Conservation (phyloP, 92 coral and sea anemone species). For the Heliopora coerulea region DNA sequence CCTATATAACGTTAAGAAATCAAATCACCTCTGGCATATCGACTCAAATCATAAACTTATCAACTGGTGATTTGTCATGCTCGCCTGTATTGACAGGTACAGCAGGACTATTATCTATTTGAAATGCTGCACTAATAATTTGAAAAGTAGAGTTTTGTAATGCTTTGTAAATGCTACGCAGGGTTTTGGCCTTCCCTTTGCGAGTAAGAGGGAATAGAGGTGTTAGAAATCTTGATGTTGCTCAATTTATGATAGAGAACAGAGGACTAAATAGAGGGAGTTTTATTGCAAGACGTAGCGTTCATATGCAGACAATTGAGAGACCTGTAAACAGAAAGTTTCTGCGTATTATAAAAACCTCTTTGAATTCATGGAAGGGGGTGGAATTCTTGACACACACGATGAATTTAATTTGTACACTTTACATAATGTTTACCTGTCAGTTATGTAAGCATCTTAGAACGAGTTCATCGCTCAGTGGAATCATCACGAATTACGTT, state of each 20-base stretch:
- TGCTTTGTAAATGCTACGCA: conserved; percentile 12
- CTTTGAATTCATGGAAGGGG: conserved; percentile 42
- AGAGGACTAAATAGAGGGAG: conserved; percentile 46
- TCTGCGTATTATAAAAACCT: conserved; percentile 43
- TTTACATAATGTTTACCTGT: conserved; percentile 42
- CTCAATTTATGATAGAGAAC: conserved; percentile 42
- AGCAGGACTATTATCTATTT: conserved; percentile 25
- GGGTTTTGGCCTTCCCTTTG: conserved; percentile 10
- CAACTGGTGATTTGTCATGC: conserved; percentile 41
- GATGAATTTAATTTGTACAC: conserved; percentile 33
- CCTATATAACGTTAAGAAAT: conserved; percentile 22
- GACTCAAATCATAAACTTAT: conserved; percentile 34
- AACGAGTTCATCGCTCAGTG: conserved; percentile 41
- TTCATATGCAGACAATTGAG: conserved; percentile 56
- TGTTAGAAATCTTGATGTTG: conserved; percentile 45
- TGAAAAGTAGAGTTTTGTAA: conserved; percentile 19
- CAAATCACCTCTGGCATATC: conserved; percentile 33
- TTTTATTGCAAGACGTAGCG: conserved; percentile 52
- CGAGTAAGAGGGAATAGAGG: conserved; percentile 42
- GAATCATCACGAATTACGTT: conserved; percentile 45
- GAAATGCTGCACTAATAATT: conserved; percentile 15
- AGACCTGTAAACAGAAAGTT: conserved; percentile 48
- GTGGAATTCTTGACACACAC: conserved; percentile 36
- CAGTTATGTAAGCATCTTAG: conserved; percentile 44
- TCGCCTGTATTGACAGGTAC: conserved; percentile 32